A percentile compares a stretch with the other conserved stretches of the same genome.
Conservation (phyloP, 2,888 invertebrate genomes). For the Barypeithes pellucidus region DNA sequence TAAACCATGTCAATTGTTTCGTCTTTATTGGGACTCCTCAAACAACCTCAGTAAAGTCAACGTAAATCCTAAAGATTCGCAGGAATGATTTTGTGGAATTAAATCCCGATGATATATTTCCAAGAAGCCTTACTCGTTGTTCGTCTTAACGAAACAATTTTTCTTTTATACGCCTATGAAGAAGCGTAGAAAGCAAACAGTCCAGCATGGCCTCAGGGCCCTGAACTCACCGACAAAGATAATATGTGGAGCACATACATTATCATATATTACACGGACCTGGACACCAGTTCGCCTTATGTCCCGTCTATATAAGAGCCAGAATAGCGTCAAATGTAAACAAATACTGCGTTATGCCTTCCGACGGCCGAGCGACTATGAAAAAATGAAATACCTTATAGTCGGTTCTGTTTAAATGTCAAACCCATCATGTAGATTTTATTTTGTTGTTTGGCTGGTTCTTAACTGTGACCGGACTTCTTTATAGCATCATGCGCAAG, state of each 20-base stretch:
- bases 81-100: too few relatives aligned
- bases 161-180: slow-evolving; percentile 4
- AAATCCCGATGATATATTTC: too few relatives aligned
- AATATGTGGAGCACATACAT: slow-evolving; percentile 70
- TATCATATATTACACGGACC: slow-evolving; percentile 68
- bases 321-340: slow-evolving; percentile 58
- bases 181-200: slow-evolving; percentile 14
- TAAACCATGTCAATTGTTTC: too few relatives aligned
- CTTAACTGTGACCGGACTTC: slow-evolving; percentile 53
- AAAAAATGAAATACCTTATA: slow-evolving; percentile 60
- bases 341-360: slow-evolving; percentile 57
- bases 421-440: slow-evolving; percentile 67
- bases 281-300: slow-evolving; percentile 57
- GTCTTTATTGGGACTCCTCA: too few relatives aligned
- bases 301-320: slow-evolving; percentile 57
- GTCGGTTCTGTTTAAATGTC: slow-evolving; percentile 64
- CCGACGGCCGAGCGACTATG: slow-evolving; percentile 41
- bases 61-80: too few relatives aligned
- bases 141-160: too few relatives aligned
- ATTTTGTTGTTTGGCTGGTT: slow-evolving; percentile 63
- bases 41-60: too few relatives aligned
- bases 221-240: slow-evolving; percentile 69
- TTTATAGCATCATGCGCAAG: slow-evolving; percentile 42
- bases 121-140: too few relatives aligned
- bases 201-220: slow-evolving; percentile 55